Base-by-base conservation (phyloP, 2,888 invertebrate species). In the Leptopilina syphax region DNA sequence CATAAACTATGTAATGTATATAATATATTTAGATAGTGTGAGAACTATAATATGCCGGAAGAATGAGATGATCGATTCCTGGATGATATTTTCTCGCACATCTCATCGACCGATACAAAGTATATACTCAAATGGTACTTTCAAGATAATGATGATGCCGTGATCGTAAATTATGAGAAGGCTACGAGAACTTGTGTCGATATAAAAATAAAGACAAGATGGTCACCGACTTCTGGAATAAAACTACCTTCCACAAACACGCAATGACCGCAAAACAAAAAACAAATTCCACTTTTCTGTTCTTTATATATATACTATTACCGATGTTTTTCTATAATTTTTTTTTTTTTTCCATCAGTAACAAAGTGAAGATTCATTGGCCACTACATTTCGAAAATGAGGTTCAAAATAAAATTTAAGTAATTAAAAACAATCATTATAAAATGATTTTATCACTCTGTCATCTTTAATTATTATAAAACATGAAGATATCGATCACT, bases 151-250 rank as follows among this genome's bases (percentile, higher is more conserved):
- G 85, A 87, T 83, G 87, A 82, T 83, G 79, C 83, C 83, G 79
- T 82, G 83, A 84, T 85, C 85, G 84, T 88, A 87, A 88, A 87
- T 88, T 87, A 86, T 68, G 78, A 83, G 77, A 82, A 84, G 83
- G 50, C 68, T 68, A 83, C 79, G 81, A 85, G 84, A 81, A 79
- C 79, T 79, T 80, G 70, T 80, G 81, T 80, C 79, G 80, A 80
- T 77, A 68, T 68, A 63, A 80, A 82, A 80, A 63, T 13, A 73
- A 79, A 80, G 80, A 44, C 73, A 73, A 77, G 65, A 60, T 77
- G 65, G 65, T 67, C 60, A 76, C 73, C 80, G 50, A 47, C 47
- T 77, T 78, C 77, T 78, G 77, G 77, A 77, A 18, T 65, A 34
- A 50, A 60, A 76, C 8, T 68, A 12, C 24, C 47, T 24, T 24